Evolutionary conservation across 1,140 invertebrate species (phyloP), one percentile per base, ranked within the genome.

Genomic region (Lepidurus arcticus): DNA sequence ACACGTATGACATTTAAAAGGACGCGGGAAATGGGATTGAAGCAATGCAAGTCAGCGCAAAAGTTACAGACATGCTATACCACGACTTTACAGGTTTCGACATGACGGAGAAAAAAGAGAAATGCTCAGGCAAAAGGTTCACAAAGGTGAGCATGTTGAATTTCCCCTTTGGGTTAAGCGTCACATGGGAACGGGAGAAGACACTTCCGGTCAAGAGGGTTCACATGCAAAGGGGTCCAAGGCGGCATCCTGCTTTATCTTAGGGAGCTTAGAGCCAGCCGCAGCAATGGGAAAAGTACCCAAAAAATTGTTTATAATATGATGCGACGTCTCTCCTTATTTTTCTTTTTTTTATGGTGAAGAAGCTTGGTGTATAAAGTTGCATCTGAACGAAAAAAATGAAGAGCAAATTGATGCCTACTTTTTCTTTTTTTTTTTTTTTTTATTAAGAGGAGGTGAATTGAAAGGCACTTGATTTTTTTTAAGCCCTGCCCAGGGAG

Each of bases 141-240:
- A 34, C 34, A 65, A 65, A 65, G 53, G 53, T 65, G 53, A 65
- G 8, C n/a, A 21, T 65, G 53, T 21, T 65, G 53, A 65, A 65
- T 65, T 65, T 21, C 16, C 53, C 53, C 8, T 65, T 21, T 65
- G 53, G 34, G 53, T 21, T 9, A 65, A 65, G 53, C 53, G 53
- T 65, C 53, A 65, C 53, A 65, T 65, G 53, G 53, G 53, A 65
- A 65, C 53, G 13, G 34, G 53, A 65, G 53, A 21, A 13, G 53
- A 7, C 16, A 65, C 53, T 65, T 65, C 53, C 53, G 53, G 53
- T 65, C 53, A 65, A 65, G 16, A 65, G 13, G 53, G 53, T 65
- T 65, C 53, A 65, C 53, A 65, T 65, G 53, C 53, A 65, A 65
- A 34, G 34, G 34, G 21, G 53, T 65, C 53, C 53, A 65, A 65